Base-by-base conservation (phyloP, 2,113 vertebrate genomes). In the Burhinus oedicnemus region DNA sequence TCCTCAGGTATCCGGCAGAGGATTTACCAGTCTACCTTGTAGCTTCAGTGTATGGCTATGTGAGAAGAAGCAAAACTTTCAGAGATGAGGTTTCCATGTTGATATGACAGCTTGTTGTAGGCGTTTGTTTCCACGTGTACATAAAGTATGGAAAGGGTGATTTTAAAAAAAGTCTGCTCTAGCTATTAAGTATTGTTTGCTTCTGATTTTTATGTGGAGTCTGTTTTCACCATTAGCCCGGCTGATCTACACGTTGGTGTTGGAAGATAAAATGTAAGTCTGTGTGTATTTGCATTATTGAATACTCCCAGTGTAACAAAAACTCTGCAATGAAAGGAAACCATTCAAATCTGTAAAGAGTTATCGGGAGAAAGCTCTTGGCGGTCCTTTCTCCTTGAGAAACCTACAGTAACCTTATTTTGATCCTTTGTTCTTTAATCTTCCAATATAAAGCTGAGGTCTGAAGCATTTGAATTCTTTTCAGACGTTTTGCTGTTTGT, bases 211-310 rank as follows among this genome's bases (percentile, higher is more conserved):
- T 12, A 65, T 25, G 71, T 1, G 44, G 44, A 7, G 19, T 64
- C 95, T 97, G 95, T 61, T 96, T 95, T 95, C 16, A 0, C 38
- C 82, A 93, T 94, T 82, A 95, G 89, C 71, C 49, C 58, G 6
- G 74, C 60, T 34, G 69, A 52, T 66, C 51, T 45, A 4, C 45
- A 25, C 19, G 1, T 30, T 49, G 61, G 15, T 42, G 66, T 4
- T 16, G 76, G 47, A 70, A 77, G 52, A 23, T 15, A 15, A 79
- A 85, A 11, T 4, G 2, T 8, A n/a, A 42, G 12, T 21, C 62
- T 80, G 58, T 55, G 47, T 54, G 47, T 8, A 1, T 74, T 57
- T n/a, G 68, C 17, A 1, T 49, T 32, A 38, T 20, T 15, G 55
- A 54, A 5, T 15, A 3, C 61, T 66, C 81, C 36, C 34, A 9